Percentiles rank a stretch among this genome's conserved stretches.
These are phyloP conservation scores for Siniperca scherzeri DNA, from an alignment of 2,797 vertebrate species.

Conservation along the genomic window DNA sequence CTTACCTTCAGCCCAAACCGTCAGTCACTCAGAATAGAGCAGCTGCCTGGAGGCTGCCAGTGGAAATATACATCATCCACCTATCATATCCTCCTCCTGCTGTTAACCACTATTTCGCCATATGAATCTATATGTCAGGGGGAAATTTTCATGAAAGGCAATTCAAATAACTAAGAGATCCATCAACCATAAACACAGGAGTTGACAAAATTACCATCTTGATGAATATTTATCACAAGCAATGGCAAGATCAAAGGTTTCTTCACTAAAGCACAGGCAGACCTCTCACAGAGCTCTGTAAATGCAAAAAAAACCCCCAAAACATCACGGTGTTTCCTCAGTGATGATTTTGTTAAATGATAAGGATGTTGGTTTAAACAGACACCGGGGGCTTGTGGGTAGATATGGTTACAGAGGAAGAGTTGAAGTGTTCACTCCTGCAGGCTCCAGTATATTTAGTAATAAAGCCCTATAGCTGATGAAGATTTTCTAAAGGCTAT, in stretches of 20 bases:
- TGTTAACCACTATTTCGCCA: slow-evolving; percentile 34
- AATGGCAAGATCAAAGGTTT: slow-evolving; percentile 56
- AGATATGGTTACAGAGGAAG: slow-evolving; percentile 34
- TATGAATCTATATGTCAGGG: slow-evolving; percentile 43
- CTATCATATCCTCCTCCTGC: slow-evolving; percentile 45
- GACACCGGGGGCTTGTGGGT: slow-evolving; percentile 32
- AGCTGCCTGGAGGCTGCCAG: slow-evolving; percentile 57
- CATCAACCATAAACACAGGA: slow-evolving; percentile 61
- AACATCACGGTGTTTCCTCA: slow-evolving; percentile 17
- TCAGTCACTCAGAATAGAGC: slow-evolving; percentile 66
- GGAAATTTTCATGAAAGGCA: slow-evolving; percentile 69
- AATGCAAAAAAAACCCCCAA: slow-evolving; percentile 2
- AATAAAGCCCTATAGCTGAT: slow-evolving; percentile 41
- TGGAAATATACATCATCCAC: slow-evolving; percentile 54
- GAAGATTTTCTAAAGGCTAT: slow-evolving; percentile 29
- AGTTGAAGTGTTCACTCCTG: slow-evolving; percentile 20
- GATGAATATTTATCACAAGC: slow-evolving; percentile 69
- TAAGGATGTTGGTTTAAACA: slow-evolving; percentile 65
- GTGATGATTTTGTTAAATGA: slow-evolving; percentile 49
- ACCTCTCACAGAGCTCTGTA: slow-evolving; percentile 24
- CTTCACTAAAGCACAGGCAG: slow-evolving; percentile 29
- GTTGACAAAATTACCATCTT: slow-evolving; percentile 67
- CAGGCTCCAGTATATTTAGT: slow-evolving; percentile 41
- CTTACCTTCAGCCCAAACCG: slow-evolving; percentile 61
- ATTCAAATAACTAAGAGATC: slow-evolving; percentile 71